phyloP scores from a whole-genome alignment of 2,888 invertebrate species.

The Arge pagana region DNA sequence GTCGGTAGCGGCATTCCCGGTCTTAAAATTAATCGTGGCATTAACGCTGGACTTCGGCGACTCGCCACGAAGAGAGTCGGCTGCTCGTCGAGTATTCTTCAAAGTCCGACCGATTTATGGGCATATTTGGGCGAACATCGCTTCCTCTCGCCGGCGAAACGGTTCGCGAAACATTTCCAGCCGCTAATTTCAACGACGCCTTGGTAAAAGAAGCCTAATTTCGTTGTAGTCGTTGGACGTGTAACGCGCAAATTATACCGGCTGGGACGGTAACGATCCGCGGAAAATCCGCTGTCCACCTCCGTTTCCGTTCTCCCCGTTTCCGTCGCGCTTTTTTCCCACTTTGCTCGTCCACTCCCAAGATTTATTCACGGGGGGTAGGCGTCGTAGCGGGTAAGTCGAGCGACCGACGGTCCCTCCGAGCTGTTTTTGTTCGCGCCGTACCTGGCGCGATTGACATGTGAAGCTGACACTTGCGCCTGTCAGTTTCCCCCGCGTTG shows the following conservation, averaged over 20 bases:
- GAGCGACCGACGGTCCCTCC: background rate
- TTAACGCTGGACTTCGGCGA: conserved; percentile 28
- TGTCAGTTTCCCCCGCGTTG: conserved; percentile 36
- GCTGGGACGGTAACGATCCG: no score
- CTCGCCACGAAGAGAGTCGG: background rate
- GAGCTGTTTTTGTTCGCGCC: conserved; percentile 32
- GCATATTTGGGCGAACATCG: no score
- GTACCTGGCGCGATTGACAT: conserved; percentile 47
- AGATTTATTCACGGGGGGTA: conserved; percentile 16
- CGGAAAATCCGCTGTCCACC: background rate
- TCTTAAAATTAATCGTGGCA: conserved; percentile 37
- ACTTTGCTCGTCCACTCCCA: background rate
- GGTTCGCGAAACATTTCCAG: background rate
- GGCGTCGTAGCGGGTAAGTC: no score
- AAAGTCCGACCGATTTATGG: conserved; percentile 14
- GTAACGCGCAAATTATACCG: no score
- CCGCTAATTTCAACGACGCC: background rate
- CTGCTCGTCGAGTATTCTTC: conserved; percentile 5
- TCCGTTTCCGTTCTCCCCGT: background rate
- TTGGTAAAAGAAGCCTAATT: background rate
- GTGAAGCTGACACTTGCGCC: conserved; percentile 48
- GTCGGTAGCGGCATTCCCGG: conserved; percentile 27
- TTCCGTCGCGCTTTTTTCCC: background rate
- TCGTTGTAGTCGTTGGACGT: background rate
- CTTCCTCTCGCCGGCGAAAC: background rate